Evolutionary conservation across 2,888 invertebrate species (phyloP), one percentile per base, ranked within the genome.

Genomic region (Andrena bucephala): DNA sequence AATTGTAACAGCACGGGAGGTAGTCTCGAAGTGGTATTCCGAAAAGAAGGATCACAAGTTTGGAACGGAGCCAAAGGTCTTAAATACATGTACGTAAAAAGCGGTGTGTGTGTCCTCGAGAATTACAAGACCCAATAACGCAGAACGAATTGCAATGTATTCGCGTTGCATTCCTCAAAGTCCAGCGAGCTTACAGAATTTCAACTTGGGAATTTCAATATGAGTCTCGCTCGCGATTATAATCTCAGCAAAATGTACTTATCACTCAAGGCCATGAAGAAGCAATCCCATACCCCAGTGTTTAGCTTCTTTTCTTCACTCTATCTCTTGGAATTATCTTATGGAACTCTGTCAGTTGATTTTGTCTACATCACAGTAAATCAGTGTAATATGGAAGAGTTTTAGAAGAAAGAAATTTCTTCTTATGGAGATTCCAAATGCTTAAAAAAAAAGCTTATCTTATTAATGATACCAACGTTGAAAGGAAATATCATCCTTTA

Each of bases 21-120:
- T 97, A 20, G 95, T 97, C 4, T 96, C 96, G 2, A 96, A 96
- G 92, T 97, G 97, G 97, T 97, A 97, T 93, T 96, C 95, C 52
- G 97, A 97, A 94, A 96, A 96, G 74, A 96, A 96, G 89, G 95
- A 96, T 54, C 96, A 96, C 92, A 95, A 95, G 31, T 97, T 96
- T 90, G 96, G 96, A 1, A 94, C 92, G 50, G 97, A 97, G 92
- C 97, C 97, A 3, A 95, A 95, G 87, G 94, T 95, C 54, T 92
- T 96, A 10, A 95, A 95, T 63, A 96, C 96, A 68, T 97, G 97
- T 84, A 95, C 95, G 93, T 96, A 97, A 36, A 33, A 63, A 63
- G 8, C 54, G 57, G 57, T 13, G 13, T n/a, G 42, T n/a, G 13
- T n/a, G 42, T 16, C 29, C 20, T 52, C 60, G n/a, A 57, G 50